Base-by-base conservation (phyloP, 1,140 invertebrate genomes). In the Euwallacea similis region DNA sequence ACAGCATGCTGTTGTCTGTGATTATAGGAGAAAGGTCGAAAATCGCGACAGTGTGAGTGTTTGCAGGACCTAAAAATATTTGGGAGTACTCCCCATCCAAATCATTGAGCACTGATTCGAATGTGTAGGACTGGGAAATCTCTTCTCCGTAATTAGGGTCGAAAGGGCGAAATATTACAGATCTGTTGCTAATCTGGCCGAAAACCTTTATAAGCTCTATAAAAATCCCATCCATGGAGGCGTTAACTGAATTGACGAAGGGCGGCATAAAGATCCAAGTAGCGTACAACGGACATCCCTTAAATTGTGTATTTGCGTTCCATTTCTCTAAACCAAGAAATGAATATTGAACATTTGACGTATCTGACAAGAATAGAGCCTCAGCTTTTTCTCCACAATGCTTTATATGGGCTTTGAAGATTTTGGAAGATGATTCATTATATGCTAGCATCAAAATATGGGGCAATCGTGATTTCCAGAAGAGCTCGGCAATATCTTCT, bases 141-240 rank as follows among this genome's bases (percentile, higher is more conserved):
- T 66, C 47, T 42, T 66, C 47, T n/a, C 42, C 33, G 42, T 66
- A 66, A 42, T 54, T 42, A n/a, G 63, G 50, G 54, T 66, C 63
- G 42, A 54, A 33, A 9, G 47, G 47, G 7, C 63, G 15, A 55
- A 33, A 66, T n/a, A 61, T 43, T 11, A 61, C n/a, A 10, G 21
- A 9, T 16, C 62, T 64, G 4, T 66, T 42, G 13, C 63, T 55
- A 11, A 42, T 42, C 8, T 7, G 10, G 10, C 9, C n/a, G 8
- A 66, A 9, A 13, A 41, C 63, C 10, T 66, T 21, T 16, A 55
- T 9, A 21, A 66, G 7, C 42, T 66, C 63, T 8, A 66, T 8
- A 33, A 66, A 66, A 13, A 66, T 55, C 11, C 63, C 63, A 2
- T 16, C 7, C n/a, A 33, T 33, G 33, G 47, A 41, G 33, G 16